phyloP scores from a whole-genome alignment of 2,888 invertebrate genomes.

The Vesta saturnalis region DNA sequence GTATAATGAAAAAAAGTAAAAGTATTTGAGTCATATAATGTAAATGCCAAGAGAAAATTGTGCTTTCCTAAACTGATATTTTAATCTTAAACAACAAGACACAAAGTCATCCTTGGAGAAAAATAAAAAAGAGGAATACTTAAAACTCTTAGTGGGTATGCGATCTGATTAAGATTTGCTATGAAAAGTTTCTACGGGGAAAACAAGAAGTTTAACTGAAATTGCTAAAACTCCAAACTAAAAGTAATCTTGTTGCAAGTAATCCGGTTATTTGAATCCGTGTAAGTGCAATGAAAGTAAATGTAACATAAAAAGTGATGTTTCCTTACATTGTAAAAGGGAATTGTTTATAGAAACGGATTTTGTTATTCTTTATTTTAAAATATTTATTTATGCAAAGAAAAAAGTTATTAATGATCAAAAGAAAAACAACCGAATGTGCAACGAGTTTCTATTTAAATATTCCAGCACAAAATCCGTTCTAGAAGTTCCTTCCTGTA shows the following conservation, averaged over 20 bases:
- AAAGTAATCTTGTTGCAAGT: constrained; percentile 29
- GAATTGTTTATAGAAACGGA: constrained; percentile 19
- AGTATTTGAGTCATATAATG: neutral
- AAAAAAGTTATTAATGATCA: neutral
- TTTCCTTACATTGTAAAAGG: constrained; percentile 31
- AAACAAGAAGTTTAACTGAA: constrained; percentile 20
- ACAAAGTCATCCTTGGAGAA: constrained; percentile 11
- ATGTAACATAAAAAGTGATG: constrained; percentile 43
- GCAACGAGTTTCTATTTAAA: constrained; percentile 14
- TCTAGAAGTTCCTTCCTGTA: constrained; percentile 20
- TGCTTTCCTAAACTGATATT: constrained; percentile 1
- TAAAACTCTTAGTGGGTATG: constrained; percentile 19
- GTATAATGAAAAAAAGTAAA: neutral
- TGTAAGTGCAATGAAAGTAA: constrained; percentile 32
- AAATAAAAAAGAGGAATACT: constrained; percentile 11
- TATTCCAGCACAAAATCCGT: constrained; percentile 26
- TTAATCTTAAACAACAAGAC: constrained; percentile 8
- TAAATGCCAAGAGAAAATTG: neutral
- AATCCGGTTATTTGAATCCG: constrained; percentile 24
- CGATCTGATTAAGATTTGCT: constrained; percentile 26
- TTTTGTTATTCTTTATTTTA: neutral
- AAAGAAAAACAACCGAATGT: neutral
- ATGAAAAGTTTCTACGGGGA: constrained; percentile 21
- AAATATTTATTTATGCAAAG: neutral
- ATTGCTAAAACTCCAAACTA: constrained; percentile 26